phyloP scores from a whole-genome alignment of 2,888 invertebrate species.

The Pheosia gnoma region DNA sequence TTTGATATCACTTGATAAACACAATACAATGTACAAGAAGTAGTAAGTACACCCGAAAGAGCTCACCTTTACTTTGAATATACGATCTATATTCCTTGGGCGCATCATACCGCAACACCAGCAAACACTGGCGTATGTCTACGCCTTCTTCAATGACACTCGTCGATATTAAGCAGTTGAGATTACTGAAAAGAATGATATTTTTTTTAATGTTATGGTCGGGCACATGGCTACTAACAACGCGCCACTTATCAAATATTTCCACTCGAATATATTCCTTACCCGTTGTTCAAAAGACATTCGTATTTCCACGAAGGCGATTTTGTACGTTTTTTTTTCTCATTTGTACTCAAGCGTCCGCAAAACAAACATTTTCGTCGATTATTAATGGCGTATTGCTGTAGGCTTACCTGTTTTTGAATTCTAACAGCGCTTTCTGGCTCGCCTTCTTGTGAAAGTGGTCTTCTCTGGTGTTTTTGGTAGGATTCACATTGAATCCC shows the following conservation, averaged over 20 bases:
- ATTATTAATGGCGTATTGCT: background rate
- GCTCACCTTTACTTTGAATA: conserved; percentile 92
- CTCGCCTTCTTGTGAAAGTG: conserved; percentile 82
- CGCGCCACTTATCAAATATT: too few species aligned
- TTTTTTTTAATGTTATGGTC: too few species aligned
- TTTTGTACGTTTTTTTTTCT: too few species aligned
- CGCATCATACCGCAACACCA: conserved; percentile 90
- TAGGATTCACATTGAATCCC: conserved; percentile 85
- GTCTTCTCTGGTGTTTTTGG: conserved; percentile 81
- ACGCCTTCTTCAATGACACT: conserved; percentile 96
- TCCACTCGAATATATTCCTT: too few species aligned
- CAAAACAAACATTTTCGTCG: too few species aligned
- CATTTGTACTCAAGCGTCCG: too few species aligned
- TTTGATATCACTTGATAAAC: too few species aligned
- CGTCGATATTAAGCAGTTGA: conserved; percentile 81
- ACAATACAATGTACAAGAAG: too few species aligned
- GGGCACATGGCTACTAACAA: too few species aligned
- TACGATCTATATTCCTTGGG: conserved; percentile 91
- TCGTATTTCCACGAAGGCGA: too few species aligned
- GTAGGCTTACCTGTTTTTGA: conserved; percentile 64
- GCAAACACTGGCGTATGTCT: conserved; percentile 92
- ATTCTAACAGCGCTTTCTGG: conserved; percentile 78
- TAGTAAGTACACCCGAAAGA: too few species aligned
- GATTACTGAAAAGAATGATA: conserved; percentile 58
- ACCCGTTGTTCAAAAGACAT: too few species aligned